Base-by-base conservation (phyloP, 2,113 vertebrate genomes). In the Apus apus region DNA sequence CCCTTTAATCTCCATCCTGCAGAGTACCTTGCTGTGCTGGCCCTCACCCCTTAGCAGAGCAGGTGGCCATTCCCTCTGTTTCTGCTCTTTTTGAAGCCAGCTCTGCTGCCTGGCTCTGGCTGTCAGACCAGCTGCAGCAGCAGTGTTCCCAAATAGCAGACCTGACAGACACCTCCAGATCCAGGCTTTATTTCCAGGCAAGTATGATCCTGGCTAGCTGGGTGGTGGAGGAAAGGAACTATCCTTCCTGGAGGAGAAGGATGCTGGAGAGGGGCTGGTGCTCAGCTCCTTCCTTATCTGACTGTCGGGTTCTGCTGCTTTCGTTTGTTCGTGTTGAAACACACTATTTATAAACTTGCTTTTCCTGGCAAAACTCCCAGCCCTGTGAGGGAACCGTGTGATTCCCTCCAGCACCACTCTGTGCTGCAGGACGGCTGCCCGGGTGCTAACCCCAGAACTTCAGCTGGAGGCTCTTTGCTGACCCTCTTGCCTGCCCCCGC, bases 341-440 rank as follows among this genome's bases (percentile, higher is more conserved):
- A 6, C 89, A 16, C 95, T 97, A 97, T 95, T 97, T 97, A 97
- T 97, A 96, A 93, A 93, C 92, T 87, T 85, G 84, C 92, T 89
- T 93, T 95, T 96, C 86, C 94, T 93, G 95, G 90, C 91, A 26
- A 87, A 85, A 85, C 74, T 97, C 94, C 91, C 92, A 96, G 94
- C 87, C 80, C 64, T 62, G 87, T 94, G 89, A 89, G 87, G 94
- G 95, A 96, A 61, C 93, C 9, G 9, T 90, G 91, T 7, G 53
- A 90, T 95, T 96, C 74, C 84, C 87, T 93, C 66, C 81, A 90
- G 87, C 85, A 38, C 85, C 85, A 54, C 1, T 16, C 88, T 68
- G 20, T 72, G 67, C 62, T 1, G 45, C 73, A 86, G 88, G 61
- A 84, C 77, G 82, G 45, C 88, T 95, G 67, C 85, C 67, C 1